A percentile compares a stretch with the other conserved stretches of the same genome.
Conservation (phyloP, 2,113 vertebrate species). For the Isichthys henryi region DNA sequence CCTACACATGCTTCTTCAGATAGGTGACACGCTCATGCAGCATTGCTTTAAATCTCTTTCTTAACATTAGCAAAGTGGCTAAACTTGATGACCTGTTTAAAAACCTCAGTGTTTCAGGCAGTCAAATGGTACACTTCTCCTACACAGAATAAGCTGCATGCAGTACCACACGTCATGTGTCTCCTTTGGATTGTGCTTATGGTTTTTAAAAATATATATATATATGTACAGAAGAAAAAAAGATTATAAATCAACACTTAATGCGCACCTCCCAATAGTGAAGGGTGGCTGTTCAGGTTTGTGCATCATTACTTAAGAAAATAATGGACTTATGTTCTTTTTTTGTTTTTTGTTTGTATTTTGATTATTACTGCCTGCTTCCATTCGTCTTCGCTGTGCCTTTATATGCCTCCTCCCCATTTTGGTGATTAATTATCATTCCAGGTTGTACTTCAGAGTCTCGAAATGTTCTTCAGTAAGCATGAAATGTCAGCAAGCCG, state of each 20-base stretch:
- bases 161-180: not conserved
- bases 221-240: not conserved
- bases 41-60: not conserved
- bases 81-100: not conserved
- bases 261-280: not conserved
- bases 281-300: not conserved
- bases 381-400: not conserved
- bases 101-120: not conserved
- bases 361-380: not conserved
- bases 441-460: not conserved
- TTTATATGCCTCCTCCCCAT: not conserved
- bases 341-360: not conserved
- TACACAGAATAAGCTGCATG: not conserved
- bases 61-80: not conserved
- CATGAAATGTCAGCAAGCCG: not conserved
- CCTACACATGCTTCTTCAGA: slow-evolving; percentile 15
- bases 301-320: not conserved
- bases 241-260: not conserved
- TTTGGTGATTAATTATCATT: not conserved
- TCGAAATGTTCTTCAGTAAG: not conserved
- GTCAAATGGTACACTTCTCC: not conserved
- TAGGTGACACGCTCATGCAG: not conserved
- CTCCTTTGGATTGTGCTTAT: not conserved
- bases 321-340: not conserved
- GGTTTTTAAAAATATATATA: not conserved